Base-by-base conservation (phyloP, 2,113 vertebrate species). In the Lanius ludovicianus region DNA sequence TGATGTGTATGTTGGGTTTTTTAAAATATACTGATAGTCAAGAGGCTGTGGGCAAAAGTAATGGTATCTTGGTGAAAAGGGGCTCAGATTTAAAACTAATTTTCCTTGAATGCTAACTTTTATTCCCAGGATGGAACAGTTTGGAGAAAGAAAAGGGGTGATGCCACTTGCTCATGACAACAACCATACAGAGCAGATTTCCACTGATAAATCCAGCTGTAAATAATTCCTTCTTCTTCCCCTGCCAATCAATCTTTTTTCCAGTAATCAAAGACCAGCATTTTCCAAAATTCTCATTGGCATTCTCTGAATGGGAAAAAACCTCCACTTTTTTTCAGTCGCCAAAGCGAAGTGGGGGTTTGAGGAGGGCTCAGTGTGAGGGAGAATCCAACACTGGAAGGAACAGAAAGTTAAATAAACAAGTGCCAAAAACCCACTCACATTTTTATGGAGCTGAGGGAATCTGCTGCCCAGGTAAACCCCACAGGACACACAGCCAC, bases 391-490 rank as follows among this genome's bases (percentile, higher is more conserved):
- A 33, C 41, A 19, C 16, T 25, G 53, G 41, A 71, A 91, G 76
- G 39, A 89, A 10, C 17, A 46, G 33, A 46, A 62, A 57, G 39
- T 52, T 27, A 83, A 91, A 53, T 12, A 42, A 5, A 46, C 10
- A 52, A 20, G 22, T 22, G 53, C 37, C 84, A 92, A 87, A 91
- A 83, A 90, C 19, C 33, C 64, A 96, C 98, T 97, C 96, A 97
- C 75, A 23, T 98, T 98, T 98, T 98, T 98, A 80, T 97, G 94
- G 44, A 98, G 97, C 95, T 98, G 98, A 27, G 97, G 98, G 90
- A 98, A 97, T 70, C 96, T 94, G 41, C 98, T 98, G 79, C 97
- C 94, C 93, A 98, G 97, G 95, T 98, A 98, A 95, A 98, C 98
- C 49, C 97, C 49, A 9, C 97, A 98, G 56, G 97, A 98, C 42